Base-by-base conservation (phyloP, 2,797 vertebrate genomes). In the Aphelocoma californica region DNA sequence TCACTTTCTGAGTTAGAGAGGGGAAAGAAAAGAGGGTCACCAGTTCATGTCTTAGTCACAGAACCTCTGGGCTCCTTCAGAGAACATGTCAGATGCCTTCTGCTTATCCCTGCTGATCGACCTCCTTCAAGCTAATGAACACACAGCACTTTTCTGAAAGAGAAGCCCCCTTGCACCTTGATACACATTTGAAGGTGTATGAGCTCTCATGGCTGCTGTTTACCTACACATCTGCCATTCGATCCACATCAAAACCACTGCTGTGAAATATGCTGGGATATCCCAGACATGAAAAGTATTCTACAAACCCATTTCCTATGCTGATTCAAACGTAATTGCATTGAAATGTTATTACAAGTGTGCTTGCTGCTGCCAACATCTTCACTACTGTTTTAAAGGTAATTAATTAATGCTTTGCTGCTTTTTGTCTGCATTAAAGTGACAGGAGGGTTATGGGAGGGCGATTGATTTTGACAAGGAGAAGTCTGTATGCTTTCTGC, bases 381-480 rank as follows among this genome's bases (percentile, higher is more conserved):
- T 73, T 88, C 86, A 53, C 45, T 58, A 71, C 38, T 75, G 84
- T 86, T 91, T 91, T 86, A 91, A 90, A 96, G 88, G 88, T 92
- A 90, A 96, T 97, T 97, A 97, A 97, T 96, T 95, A 96, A 96
- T 84, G 90, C 90, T 96, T 95, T 97, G 94, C 82, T 96, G 90
- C 85, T 95, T 94, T 96, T 96, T 57, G 60, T 90, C 85, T 94
- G 90, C 83, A 93, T 87, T 96, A 89, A 95, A 95, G 88, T 95
- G 96, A 96, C 96, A 97, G 92, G 53, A 96, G 82, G 95, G 86
- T 90, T 96, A 96, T 51, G 79, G 94, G 85, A 97, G 82, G 93
- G 95, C 56, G 29, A 97, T 64, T 92, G 89, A 85, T 95, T 97
- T 97, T 97, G 95, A 97, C 93, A 96, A 88, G 80, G 64, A 96